Conservation (phyloP, 2,797 vertebrate species). For the Rhodeus uyekii region DNA sequence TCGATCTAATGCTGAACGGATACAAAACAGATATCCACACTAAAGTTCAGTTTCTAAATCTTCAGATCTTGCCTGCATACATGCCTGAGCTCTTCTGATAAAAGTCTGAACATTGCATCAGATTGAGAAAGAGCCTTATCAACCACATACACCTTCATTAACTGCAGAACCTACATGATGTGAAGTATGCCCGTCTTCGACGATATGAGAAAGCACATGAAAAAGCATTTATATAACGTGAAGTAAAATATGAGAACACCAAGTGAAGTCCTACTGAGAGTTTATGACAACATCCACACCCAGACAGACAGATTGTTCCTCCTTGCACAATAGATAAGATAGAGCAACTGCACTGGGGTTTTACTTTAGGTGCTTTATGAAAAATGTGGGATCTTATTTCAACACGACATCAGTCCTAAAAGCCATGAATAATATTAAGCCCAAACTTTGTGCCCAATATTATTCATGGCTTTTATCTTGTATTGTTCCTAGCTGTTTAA, state of each 20-base stretch:
- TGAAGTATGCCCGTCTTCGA: neutral
- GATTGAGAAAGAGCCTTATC: neutral
- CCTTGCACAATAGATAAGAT: constrained; percentile 17
- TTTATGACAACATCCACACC: constrained; percentile 29
- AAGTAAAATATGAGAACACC: neutral
- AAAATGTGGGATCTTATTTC: neutral
- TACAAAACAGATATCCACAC: neutral
- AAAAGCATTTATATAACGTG: neutral
- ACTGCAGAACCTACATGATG: neutral
- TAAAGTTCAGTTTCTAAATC: neutral
- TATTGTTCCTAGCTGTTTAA: no score
- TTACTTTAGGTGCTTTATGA: neutral
- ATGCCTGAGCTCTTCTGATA: constrained; percentile 3
- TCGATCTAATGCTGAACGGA: neutral
- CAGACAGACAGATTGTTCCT: constrained; percentile 16
- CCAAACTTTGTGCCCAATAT: no score
- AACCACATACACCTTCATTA: neutral
- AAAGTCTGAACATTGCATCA: neutral
- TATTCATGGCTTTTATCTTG: no score
- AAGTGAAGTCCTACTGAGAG: constrained; percentile 17
- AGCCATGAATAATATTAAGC: neutral
- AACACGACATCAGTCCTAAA: neutral
- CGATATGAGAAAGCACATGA: neutral
- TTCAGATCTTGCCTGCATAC: neutral
- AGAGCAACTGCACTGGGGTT: neutral